phyloP scores from a whole-genome alignment of 2,888 invertebrate genomes.

The Sipunculus nudus region DNA sequence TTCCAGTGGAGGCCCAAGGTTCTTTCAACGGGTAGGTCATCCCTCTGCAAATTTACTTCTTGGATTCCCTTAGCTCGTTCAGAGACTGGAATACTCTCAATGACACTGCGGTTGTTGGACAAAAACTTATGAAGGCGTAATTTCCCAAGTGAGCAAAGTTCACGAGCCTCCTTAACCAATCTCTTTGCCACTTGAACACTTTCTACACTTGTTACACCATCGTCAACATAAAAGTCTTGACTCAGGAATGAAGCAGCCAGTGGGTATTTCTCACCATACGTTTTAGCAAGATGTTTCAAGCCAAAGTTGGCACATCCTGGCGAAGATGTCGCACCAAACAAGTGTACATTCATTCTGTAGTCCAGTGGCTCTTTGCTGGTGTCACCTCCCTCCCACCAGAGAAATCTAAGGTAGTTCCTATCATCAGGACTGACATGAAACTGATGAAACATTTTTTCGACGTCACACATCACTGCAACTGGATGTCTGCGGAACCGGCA shows the following conservation, averaged over 20 bases:
- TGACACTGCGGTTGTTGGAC: conserved; percentile 25
- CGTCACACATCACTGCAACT: conserved; percentile 27
- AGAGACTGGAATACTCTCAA: conserved; percentile 24
- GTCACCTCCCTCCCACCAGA: conserved; percentile 26
- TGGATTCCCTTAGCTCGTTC: conserved; percentile 21
- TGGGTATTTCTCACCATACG: not conserved
- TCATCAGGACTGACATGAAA: conserved; percentile 17
- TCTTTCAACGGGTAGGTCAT: conserved; percentile 17
- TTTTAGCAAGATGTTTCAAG: conserved; percentile 4
- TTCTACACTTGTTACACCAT: conserved; percentile 14
- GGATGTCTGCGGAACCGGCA: conserved; percentile 20
- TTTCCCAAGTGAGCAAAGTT: conserved; percentile 22
- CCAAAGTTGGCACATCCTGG: conserved; percentile 21
- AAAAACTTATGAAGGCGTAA: conserved; percentile 37
- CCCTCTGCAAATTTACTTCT: conserved; percentile 23
- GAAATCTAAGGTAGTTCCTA: conserved; percentile 18
- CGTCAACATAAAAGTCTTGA: conserved; percentile 17
- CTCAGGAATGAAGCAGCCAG: conserved; percentile 1
- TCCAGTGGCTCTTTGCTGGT: not conserved
- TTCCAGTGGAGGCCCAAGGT: conserved; percentile 25
- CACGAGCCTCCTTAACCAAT: conserved; percentile 12
- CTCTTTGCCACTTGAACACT: conserved; percentile 8
- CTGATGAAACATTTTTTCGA: conserved; percentile 35
- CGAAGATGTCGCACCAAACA: conserved; percentile 18
- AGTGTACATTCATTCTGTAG: conserved; percentile 21